Conservation (phyloP, 2,797 vertebrate species). For the Pseudochirops cupreus region DNA sequence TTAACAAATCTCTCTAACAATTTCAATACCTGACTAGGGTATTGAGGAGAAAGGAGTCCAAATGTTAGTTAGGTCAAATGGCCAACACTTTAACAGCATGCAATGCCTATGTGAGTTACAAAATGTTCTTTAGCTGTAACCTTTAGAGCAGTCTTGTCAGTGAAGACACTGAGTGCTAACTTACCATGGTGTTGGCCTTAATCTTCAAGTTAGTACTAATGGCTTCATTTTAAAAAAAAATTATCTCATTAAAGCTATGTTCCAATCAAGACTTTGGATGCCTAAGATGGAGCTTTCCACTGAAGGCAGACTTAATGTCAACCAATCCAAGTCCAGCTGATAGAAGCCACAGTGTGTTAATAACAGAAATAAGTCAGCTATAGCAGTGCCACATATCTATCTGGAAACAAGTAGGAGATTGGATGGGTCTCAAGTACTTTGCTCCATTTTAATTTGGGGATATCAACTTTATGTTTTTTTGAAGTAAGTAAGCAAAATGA, state of each 20-base stretch:
- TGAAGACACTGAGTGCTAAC: slow-evolving; percentile 50
- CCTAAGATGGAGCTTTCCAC: slow-evolving; percentile 38
- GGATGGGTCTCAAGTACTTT: neutral
- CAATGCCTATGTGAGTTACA: neutral
- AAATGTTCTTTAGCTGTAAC: slow-evolving; percentile 28
- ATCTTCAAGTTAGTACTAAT: slow-evolving; percentile 56
- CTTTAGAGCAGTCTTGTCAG: slow-evolving; percentile 47
- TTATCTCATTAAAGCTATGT: neutral
- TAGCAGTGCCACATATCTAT: neutral
- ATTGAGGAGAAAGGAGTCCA: neutral
- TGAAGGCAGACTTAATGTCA: slow-evolving; percentile 39
- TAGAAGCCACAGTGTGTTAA: neutral
- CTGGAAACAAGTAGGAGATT: neutral
- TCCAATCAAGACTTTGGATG: slow-evolving; percentile 34
- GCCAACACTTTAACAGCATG: neutral
- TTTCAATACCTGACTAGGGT: neutral
- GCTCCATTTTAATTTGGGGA: neutral
- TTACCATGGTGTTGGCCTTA: slow-evolving; percentile 57
- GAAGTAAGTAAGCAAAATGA: neutral
- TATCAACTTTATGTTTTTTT: accelerated
- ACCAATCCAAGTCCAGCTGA: neutral
- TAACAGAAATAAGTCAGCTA: slow-evolving; percentile 16
- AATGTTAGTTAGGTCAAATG: slow-evolving; percentile 14
- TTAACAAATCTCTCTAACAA: neutral
- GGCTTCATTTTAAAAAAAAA: slow-evolving; percentile 46